These are phyloP conservation scores for Galeopsomyia nigrocyanea DNA, from an alignment of 2,888 invertebrate genomes.

Conservation along the genomic window DNA sequence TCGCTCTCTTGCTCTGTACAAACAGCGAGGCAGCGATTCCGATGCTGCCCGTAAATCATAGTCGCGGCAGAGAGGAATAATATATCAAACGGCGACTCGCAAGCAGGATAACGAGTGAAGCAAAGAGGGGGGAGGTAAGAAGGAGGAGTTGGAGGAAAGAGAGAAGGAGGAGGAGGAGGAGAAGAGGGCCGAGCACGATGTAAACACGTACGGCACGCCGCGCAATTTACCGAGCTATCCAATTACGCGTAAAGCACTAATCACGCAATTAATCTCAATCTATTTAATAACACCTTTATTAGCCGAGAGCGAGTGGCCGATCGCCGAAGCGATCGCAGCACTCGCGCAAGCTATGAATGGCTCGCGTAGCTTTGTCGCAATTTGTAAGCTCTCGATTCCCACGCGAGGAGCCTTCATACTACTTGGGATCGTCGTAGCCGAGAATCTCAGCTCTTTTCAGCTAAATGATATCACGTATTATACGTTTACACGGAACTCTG, in stretches of 20 bases:
- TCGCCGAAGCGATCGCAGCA: too few species aligned
- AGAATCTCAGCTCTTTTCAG: too few species aligned
- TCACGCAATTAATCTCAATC: constrained; percentile 67
- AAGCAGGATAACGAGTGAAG: constrained; percentile 40
- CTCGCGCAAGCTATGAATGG: too few species aligned
- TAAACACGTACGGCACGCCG: constrained; percentile 34
- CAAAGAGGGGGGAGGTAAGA: constrained; percentile 1
- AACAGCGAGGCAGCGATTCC: background rate
- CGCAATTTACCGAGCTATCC: constrained; percentile 57
- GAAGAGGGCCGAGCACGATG: constrained; percentile 17
- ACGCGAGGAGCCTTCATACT: too few species aligned
- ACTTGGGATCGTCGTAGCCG: too few species aligned
- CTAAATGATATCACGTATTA: too few species aligned
- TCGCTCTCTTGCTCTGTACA: background rate
- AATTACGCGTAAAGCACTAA: constrained; percentile 66
- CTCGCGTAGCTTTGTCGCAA: too few species aligned
- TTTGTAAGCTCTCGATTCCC: too few species aligned
- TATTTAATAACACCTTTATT: constrained; percentile 68
- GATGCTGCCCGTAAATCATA: constrained; percentile 44
- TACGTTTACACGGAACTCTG: too few species aligned
- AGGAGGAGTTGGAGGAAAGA: background rate
- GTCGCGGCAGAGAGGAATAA: constrained; percentile 44
- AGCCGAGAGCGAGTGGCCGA: constrained; percentile 49
- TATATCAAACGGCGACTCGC: constrained; percentile 44
- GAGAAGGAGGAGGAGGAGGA: constrained; percentile 35